Evolutionary conservation across 1,140 invertebrate species (phyloP).

Genomic region (Brachionus koreanus): DNA sequence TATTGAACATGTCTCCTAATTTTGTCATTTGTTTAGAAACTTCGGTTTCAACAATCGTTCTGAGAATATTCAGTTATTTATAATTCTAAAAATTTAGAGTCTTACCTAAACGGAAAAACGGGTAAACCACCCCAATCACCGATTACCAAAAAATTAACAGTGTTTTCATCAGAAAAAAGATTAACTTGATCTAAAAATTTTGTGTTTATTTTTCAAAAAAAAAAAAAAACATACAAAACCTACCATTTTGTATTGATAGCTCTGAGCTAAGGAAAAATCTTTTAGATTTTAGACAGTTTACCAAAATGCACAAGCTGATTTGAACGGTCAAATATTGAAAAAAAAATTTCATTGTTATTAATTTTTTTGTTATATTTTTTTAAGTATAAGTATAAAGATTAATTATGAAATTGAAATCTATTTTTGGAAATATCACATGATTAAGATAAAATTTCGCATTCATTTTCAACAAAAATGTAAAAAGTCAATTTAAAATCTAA

Average conservation of each 20-base stretch:
- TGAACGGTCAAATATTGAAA: neutral
- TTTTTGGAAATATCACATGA: neutral
- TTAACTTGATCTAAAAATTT: neutral
- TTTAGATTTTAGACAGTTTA: neutral
- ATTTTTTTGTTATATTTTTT: neutral
- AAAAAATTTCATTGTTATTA: neutral
- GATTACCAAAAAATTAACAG: constrained; percentile 14
- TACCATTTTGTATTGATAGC: neutral
- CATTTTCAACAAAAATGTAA: neutral
- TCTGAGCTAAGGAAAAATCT: constrained; percentile 1
- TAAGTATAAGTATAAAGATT: neutral
- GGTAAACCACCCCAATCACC: constrained; percentile 55
- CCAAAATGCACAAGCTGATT: neutral
- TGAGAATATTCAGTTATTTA: neutral
- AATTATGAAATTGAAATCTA: neutral
- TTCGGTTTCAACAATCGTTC: neutral
- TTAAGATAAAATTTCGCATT: neutral
- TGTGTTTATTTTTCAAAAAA: neutral
- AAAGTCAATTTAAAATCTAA: neutral
- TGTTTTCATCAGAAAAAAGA: neutral
- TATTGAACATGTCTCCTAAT: constrained; percentile 19
- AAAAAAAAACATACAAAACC: neutral
- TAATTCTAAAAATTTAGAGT: neutral
- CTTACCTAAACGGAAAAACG: constrained; percentile 48
- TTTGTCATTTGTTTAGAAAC: constrained; percentile 37